Evolutionary conservation across 2,797 vertebrate genomes (phyloP), one percentile per base, ranked within the genome.

Genomic region (Acanthiza pusilla): DNA sequence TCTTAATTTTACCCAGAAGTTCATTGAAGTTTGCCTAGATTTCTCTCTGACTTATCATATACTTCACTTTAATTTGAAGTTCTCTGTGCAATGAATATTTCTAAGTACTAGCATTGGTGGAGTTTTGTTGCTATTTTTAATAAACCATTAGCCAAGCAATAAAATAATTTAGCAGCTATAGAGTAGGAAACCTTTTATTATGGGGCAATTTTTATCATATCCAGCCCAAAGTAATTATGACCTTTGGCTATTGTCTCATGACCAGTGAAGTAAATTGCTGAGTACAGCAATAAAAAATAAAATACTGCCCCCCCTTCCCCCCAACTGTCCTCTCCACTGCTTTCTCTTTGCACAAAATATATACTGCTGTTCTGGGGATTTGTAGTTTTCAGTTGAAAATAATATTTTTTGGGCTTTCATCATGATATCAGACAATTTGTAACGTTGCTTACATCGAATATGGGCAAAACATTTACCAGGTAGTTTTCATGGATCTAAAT

Each of bases 291-390:
- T 43, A 61, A 73, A 70, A 88, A 58, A 43, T 26, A 11, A 79
- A 62, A 65, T 18, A 13, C 38, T 5, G 38, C 38, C 38, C 23
- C 9, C 12, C 0, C 2, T 14, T 2, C 6, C 2, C 3, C 9
- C 1, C 42, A 32, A 13, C 9, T 61, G 23, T 75, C 9, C 7
- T 61, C 13, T 63, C 11, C 21, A 8, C 19, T 84, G 47, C 21
- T 75, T 76, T 75, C 14, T 57, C 16, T 83, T 76, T 43, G 11
- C 17, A 26, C 15, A 48, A 57, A 51, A 68, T 48, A 57, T 5
- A 16, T 30, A 8, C 3, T 29, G 32, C 20, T 81, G 0, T 57
- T 71, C 21, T 50, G 14, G 13, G 11, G 11, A 30, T 65, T 67
- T 67, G 34, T 80, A 36, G 8, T 78, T 89, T 86, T 71, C 60